These are phyloP conservation scores for Stenurella melanura DNA, from an alignment of 2,888 invertebrate genomes.

Conservation along the genomic window DNA sequence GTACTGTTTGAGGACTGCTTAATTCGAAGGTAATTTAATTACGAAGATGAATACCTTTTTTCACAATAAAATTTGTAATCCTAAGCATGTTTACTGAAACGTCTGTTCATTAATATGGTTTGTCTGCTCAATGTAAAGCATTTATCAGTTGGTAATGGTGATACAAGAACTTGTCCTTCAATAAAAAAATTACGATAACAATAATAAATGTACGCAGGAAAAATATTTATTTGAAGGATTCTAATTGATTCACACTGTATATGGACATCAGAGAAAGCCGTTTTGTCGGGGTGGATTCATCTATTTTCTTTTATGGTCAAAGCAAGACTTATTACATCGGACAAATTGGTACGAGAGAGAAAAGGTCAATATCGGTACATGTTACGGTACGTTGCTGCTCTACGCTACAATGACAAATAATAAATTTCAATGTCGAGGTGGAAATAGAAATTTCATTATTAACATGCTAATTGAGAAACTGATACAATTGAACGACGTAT, in stretches of 20 bases:
- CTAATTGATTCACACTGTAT: conserved; percentile 41
- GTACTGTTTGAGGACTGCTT: too few species aligned
- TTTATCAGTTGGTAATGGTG: neutral
- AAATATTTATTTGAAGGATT: conserved; percentile 5
- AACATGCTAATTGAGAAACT: neutral
- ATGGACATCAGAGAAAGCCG: conserved; percentile 42
- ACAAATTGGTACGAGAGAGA: conserved; percentile 44
- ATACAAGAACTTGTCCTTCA: neutral
- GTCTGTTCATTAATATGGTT: neutral
- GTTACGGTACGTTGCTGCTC: conserved; percentile 37
- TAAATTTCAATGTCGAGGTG: conserved; percentile 21
- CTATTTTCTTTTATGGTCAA: conserved; percentile 45
- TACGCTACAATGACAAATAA: conserved; percentile 10
- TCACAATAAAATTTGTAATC: too few species aligned
- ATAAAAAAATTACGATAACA: neutral
- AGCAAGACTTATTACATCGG: conserved; percentile 39
- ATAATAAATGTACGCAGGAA: conserved; percentile 10
- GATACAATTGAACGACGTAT: neutral
- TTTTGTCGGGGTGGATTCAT: conserved; percentile 44
- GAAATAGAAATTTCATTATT: conserved; percentile 25
- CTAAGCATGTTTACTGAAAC: too few species aligned
- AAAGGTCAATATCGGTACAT: conserved; percentile 44
- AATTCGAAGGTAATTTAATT: too few species aligned
- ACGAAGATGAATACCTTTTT: too few species aligned
- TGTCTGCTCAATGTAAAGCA: neutral